Conservation (phyloP, 2,888 invertebrate species). For the Meliscaeva auricollis region DNA sequence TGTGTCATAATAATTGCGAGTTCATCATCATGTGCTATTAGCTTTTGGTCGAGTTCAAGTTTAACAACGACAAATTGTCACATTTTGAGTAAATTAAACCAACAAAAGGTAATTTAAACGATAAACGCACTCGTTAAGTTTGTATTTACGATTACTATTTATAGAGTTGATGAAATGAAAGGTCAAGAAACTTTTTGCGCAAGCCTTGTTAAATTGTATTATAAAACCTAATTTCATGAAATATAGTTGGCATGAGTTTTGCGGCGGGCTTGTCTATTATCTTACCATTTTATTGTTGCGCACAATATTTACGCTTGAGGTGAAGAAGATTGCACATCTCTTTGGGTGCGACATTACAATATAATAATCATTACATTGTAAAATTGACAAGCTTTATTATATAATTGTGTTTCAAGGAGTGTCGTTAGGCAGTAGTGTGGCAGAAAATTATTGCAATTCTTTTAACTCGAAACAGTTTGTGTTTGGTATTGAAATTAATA, state of each 20-base stretch:
- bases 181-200: constrained; percentile 50
- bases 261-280: constrained; percentile 10
- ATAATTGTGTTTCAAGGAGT: constrained; percentile 33
- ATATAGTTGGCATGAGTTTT: background rate
- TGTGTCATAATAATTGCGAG: constrained; percentile 21
- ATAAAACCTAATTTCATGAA: background rate
- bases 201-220: constrained; percentile 15
- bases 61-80: constrained; percentile 48
- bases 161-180: constrained; percentile 41
- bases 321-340: constrained; percentile 33
- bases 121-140: constrained; percentile 50
- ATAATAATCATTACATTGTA: constrained; percentile 28
- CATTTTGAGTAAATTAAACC: constrained; percentile 25
- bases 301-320: constrained; percentile 33
- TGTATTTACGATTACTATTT: background rate
- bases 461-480: constrained; percentile 26
- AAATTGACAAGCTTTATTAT: constrained; percentile 28
- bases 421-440: constrained; percentile 21
- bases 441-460: constrained; percentile 27
- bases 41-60: constrained; percentile 58
- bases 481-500: constrained; percentile 43
- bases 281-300: constrained; percentile 32
- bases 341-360: constrained; percentile 29
- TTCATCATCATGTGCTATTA: constrained; percentile 53
- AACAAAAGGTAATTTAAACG: constrained; percentile 44